These are phyloP conservation scores for Eurytoma adleriae DNA, from an alignment of 2,888 invertebrate genomes.

Conservation along the genomic window DNA sequence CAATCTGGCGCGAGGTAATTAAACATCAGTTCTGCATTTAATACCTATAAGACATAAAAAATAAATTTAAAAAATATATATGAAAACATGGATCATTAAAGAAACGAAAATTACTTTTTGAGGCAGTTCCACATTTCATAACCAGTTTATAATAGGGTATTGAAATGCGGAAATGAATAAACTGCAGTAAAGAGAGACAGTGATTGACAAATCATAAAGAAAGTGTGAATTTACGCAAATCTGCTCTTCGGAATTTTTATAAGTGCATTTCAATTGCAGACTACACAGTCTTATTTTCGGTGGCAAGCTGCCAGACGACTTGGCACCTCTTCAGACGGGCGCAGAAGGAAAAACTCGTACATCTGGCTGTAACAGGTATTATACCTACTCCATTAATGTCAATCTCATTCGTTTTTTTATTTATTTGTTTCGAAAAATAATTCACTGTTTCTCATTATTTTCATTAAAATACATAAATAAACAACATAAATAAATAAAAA, in stretches of 20 bases:
- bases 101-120: too few species aligned
- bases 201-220: too few species aligned
- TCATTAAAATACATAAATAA: too few species aligned
- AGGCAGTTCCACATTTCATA: too few species aligned
- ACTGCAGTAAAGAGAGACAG: too few species aligned
- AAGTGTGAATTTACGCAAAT: background rate
- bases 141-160: too few species aligned
- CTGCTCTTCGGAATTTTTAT: background rate
- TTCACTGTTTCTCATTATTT: too few species aligned
- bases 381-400: background rate
- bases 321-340: constrained; percentile 84
- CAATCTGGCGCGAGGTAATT: constrained; percentile 83
- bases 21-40: constrained; percentile 16
- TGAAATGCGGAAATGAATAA: too few species aligned
- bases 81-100: too few species aligned
- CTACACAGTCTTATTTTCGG: constrained; percentile 84
- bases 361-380: constrained; percentile 84
- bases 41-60: background rate
- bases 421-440: too few species aligned
- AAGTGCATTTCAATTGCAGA: constrained; percentile 75
- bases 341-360: constrained; percentile 81
- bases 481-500: background rate
- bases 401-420: background rate
- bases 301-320: constrained; percentile 86
- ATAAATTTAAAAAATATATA: too few species aligned